Evolutionary conservation across 2,888 invertebrate genomes (phyloP), one percentile per base, ranked within the genome.

Genomic region (Spodoptera exigua): DNA sequence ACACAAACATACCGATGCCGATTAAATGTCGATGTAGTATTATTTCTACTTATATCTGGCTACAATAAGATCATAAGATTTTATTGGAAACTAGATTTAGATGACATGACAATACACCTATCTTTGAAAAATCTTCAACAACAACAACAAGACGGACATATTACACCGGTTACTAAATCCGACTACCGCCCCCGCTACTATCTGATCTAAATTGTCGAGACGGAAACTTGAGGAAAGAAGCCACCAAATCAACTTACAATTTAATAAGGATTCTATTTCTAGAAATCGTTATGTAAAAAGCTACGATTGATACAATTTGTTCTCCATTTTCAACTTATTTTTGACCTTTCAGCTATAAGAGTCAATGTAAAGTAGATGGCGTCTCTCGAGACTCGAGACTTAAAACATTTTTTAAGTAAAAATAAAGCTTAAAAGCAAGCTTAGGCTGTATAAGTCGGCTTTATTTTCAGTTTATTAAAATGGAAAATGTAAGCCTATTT

Each of bases 381-480:
- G 32, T 13, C 74, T 37, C 53, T 57, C 36, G 57, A 57, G 49
- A 56, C 53, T 57, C 36, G 57, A 57, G 49, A 56, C 53, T 47
- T 18, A 41, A 57, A 74, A 70, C 5, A 44, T 47, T 44, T 74
- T n/a, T 51, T 39, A 57, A 40, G 41, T 41, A 35, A 48, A 61
- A 51, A 14, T 57, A 21, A 61, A 54, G 51, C n/a, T 40, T n/a
- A 52, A 36, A 55, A 62, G 57, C 37, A 55, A 51, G 40, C 55
- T 52, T 46, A 41, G 21, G 41, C 48, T 34, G 49, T 71, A 65
- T 68, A 35, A 67, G 68, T 54, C 21, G 43, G 46, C 54, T 73
- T 73, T 67, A 61, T 44, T 51, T 48, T 54, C 51, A 49, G 36
- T 21, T 53, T 52, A 37, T 53, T 67, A 54, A 36, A 36, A 40